Conservation (phyloP, 2,888 invertebrate species). For the Eupeodes latifasciatus region DNA sequence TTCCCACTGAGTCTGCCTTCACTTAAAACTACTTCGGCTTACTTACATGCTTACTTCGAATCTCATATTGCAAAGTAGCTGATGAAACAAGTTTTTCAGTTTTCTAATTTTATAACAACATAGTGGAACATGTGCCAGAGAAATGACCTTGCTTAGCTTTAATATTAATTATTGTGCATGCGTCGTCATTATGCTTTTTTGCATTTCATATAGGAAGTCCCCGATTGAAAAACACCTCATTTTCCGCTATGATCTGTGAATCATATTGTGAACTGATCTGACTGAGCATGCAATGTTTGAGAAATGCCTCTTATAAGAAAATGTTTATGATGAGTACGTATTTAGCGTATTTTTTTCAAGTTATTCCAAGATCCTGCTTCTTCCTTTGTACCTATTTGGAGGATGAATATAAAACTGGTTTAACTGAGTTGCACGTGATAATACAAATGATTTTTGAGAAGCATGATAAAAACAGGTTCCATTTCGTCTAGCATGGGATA, state of each 20-base stretch:
- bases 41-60: not conserved
- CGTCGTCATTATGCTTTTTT: constrained; percentile 34
- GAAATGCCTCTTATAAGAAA: not conserved
- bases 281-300: not conserved
- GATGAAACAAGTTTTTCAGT: constrained; percentile 50
- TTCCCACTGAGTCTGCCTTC: not conserved
- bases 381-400: not conserved
- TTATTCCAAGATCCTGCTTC: not conserved
- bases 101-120: not conserved
- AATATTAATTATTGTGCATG: constrained; percentile 32
- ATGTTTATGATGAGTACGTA: not conserved
- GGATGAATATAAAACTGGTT: constrained; percentile 13
- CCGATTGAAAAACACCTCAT: constrained; percentile 22
- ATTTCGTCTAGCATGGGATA: not conserved
- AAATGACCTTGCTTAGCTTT: constrained; percentile 56
- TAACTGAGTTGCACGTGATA: constrained; percentile 35
- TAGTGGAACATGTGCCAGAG: constrained; percentile 41
- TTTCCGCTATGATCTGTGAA: not conserved
- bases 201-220: constrained; percentile 1
- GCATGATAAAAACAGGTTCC: constrained; percentile 3
- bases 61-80: constrained; percentile 11
- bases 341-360: not conserved
- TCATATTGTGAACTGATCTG: not conserved
- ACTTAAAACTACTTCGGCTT: not conserved
- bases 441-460: not conserved